Conservation (phyloP, 2,113 vertebrate species). For the Porphyrio hochstetteri region DNA sequence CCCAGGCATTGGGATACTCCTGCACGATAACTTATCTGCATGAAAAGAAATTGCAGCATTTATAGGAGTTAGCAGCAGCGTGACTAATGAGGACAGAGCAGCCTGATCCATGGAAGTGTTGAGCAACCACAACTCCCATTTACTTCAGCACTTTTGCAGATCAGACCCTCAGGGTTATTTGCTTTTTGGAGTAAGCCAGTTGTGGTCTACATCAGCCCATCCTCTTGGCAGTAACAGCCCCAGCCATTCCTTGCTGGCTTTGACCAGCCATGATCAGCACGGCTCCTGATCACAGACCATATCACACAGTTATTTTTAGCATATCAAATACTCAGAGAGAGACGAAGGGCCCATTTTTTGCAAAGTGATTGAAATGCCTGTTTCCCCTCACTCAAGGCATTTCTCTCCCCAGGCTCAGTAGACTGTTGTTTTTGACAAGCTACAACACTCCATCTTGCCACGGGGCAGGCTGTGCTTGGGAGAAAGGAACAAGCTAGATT, state of each 20-base stretch:
- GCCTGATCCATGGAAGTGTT: neutral
- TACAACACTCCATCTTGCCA: neutral
- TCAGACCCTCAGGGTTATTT: constrained; percentile 2
- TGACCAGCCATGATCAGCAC: neutral
- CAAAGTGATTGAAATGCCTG: neutral
- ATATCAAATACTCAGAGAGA: neutral
- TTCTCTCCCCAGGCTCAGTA: neutral
- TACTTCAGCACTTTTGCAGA: constrained; percentile 8
- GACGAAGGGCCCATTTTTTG: neutral
- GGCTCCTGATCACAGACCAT: neutral
- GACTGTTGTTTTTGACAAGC: neutral
- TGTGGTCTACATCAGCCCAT: neutral
- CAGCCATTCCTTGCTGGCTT: neutral
- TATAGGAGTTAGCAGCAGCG: neutral
- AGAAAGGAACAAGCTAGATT: neutral
- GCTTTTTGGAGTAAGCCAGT: neutral
- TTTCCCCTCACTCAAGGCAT: neutral
- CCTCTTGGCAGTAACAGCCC: neutral
- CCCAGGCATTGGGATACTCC: neutral
- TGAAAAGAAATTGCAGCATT: neutral
- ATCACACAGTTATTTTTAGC: constrained; percentile 1
- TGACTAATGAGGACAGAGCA: neutral
- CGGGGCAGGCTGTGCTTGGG: neutral
- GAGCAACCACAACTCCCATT: constrained; percentile 8
- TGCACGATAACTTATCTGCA: neutral